Conservation (phyloP, 2,888 invertebrate genomes). For the Leptopilina drosophilae region DNA sequence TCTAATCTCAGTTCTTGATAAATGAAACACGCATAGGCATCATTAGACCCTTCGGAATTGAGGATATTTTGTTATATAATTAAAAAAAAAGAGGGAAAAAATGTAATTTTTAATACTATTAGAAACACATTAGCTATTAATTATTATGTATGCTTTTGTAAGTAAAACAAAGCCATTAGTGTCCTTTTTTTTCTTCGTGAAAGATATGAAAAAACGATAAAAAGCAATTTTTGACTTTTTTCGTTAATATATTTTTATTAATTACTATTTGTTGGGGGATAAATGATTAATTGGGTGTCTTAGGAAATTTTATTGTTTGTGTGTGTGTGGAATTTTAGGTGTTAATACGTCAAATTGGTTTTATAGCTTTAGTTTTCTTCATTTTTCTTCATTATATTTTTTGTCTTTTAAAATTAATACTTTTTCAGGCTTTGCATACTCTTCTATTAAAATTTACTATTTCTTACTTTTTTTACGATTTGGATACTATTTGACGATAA, state of each 20-base stretch:
- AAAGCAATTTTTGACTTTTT: background rate
- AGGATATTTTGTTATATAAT: background rate
- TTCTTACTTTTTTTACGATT: too few relatives aligned
- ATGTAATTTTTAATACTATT: background rate
- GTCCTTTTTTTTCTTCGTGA: background rate
- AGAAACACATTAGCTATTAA: background rate
- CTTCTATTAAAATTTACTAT: too few relatives aligned
- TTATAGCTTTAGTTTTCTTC: too few relatives aligned
- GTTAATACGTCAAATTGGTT: background rate
- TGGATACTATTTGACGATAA: too few relatives aligned
- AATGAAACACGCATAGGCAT: slow-evolving; percentile 4
- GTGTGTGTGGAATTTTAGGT: background rate
- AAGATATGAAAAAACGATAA: background rate
- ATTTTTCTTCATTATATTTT: too few relatives aligned
- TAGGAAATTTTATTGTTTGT: background rate
- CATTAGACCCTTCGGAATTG: background rate
- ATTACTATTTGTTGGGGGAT: background rate
- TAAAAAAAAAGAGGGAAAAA: background rate
- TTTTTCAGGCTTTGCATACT: too few relatives aligned
- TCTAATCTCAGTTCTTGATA: background rate
- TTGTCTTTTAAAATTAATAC: too few relatives aligned
- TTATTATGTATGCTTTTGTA: background rate
- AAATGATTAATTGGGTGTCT: background rate
- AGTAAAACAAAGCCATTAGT: background rate
- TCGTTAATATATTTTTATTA: background rate